Conservation (phyloP, 2,797 vertebrate genomes). For the Varecia variegata region DNA sequence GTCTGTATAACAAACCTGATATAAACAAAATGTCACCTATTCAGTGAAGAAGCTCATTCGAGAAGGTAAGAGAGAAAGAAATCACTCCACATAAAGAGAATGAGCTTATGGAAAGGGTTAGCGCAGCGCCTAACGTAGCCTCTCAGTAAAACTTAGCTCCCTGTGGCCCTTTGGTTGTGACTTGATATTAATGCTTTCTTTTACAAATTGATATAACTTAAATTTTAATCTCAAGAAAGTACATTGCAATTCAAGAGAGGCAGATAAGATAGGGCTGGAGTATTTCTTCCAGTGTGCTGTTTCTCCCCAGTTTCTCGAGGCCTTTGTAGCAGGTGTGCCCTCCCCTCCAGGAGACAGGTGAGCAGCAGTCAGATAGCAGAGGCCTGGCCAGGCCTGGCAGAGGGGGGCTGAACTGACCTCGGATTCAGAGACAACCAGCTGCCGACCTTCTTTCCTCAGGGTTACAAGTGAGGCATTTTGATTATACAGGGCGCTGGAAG, state of each 20-base stretch:
- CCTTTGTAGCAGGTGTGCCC: not conserved
- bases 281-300: not conserved
- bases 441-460: not conserved
- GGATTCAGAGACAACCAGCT: not conserved
- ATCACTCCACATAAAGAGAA: not conserved
- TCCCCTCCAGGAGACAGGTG: not conserved
- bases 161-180: not conserved
- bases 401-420: not conserved
- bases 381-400: not conserved
- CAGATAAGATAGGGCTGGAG: not conserved
- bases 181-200: not conserved
- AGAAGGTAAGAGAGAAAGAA: not conserved
- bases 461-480: not conserved
- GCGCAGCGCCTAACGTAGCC: not conserved
- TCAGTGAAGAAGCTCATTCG: not conserved
- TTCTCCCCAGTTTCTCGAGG: not conserved
- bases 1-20: not conserved
- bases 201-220: not conserved
- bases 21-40: not conserved
- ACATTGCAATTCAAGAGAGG: not conserved
- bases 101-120: not conserved
- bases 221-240: not conserved
- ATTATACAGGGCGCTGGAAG: not conserved
- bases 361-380: not conserved
- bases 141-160: not conserved